Evolutionary conservation across 2,113 vertebrate species (phyloP).

Genomic region (Egretta garzetta): DNA sequence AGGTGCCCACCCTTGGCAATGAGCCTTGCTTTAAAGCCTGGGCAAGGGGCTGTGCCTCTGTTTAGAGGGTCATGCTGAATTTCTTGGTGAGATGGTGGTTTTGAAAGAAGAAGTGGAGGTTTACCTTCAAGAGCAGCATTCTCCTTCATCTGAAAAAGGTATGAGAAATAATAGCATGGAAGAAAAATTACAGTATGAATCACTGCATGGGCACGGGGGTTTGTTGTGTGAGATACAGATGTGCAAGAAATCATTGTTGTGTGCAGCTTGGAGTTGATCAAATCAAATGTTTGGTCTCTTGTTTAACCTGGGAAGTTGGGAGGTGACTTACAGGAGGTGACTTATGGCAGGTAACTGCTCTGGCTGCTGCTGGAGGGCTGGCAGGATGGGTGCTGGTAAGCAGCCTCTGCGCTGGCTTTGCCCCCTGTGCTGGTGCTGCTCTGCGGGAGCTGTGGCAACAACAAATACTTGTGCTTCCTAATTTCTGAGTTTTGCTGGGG

Average conservation of each 20-base stretch:
- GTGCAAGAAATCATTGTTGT: accelerated
- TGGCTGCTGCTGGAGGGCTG: background rate
- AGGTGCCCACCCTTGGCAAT: background rate
- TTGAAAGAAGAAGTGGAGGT: background rate
- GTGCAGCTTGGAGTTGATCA: background rate
- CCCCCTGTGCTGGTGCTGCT: background rate
- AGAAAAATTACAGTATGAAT: accelerated
- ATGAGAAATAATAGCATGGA: background rate
- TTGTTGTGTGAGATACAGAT: background rate
- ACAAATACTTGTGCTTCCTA: accelerated
- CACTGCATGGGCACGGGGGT: accelerated
- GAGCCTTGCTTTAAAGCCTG: accelerated
- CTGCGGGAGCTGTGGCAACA: background rate
- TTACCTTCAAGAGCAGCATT: accelerated
- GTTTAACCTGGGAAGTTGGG: background rate
- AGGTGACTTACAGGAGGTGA: background rate
- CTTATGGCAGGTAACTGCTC: background rate
- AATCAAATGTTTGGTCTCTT: background rate
- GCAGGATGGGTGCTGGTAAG: background rate
- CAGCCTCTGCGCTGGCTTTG: background rate
- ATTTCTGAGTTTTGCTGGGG: background rate
- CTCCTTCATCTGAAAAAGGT: background rate
- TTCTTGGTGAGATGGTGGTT: accelerated
- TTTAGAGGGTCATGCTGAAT: accelerated
- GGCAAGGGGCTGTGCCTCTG: accelerated